Percentiles rank a stretch among this genome's conserved stretches.
Evolutionary conservation across 2,888 invertebrate genomes (phyloP).

Genomic region (Acleris holmiana): DNA sequence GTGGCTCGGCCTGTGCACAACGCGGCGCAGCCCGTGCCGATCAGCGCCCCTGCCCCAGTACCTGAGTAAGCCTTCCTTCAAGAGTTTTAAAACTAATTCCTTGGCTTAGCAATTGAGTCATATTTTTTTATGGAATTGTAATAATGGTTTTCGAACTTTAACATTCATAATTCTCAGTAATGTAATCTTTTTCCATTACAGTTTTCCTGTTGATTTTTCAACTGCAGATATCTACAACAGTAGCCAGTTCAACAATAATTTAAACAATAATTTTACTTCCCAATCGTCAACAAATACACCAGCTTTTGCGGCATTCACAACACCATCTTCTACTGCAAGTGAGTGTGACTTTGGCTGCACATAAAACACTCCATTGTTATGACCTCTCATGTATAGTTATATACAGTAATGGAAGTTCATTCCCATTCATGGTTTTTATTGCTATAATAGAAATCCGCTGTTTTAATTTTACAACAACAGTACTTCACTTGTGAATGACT

Average conservation of each 20-base stretch:
- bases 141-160: not conserved
- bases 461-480: too few species aligned
- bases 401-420: too few species aligned
- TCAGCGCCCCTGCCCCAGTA: constrained; percentile 54
- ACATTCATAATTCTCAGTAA: constrained; percentile 14
- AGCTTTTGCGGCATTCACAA: constrained; percentile 63
- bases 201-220: constrained; percentile 89
- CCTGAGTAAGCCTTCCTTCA: constrained; percentile 65
- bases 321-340: constrained; percentile 62
- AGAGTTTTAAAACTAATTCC: not conserved
- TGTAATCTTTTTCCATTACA: constrained; percentile 52
- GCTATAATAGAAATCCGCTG: too few species aligned
- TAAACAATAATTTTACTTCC: constrained; percentile 65
- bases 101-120: too few species aligned
- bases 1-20: constrained; percentile 68
- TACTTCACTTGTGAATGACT: too few species aligned
- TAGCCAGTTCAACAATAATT: constrained; percentile 73
- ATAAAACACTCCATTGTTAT: too few species aligned
- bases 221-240: constrained; percentile 89
- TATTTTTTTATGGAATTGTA: too few species aligned
- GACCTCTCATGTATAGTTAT: too few species aligned
- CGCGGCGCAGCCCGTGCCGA: constrained; percentile 58
- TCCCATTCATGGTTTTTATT: too few species aligned
- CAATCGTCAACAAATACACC: constrained; percentile 74
- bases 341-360: constrained; percentile 45